Base-by-base conservation (phyloP, 2,888 invertebrate species). In the Acronicta aceris region DNA sequence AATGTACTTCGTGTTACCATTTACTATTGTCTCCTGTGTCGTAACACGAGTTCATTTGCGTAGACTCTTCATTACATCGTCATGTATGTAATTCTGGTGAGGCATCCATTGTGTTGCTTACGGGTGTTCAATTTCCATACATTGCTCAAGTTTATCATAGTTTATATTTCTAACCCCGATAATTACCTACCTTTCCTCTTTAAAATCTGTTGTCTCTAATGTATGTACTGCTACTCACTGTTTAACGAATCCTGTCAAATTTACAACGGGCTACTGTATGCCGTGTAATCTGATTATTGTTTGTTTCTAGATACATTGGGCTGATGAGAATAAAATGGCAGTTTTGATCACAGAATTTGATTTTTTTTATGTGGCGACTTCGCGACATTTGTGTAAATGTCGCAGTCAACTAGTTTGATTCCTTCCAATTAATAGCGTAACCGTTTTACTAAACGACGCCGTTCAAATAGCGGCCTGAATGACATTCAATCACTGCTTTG, bases 301-400 rank as follows among this genome's bases (percentile, higher is more conserved):
- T 75, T 78, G 71, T 59, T 72, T 77, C 52, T 59, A 73, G 66
- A 57, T 65, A 71, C 52, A 73, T 74, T 78, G 65, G 74, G 74
- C 72, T 77, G 79, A 77, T 60, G 62, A 67, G 54, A 79, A 84
- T 82, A 76, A 85, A 85, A 81, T 71, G 67, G 71, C 79, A 75
- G 76, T 82, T 83, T 76, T 76, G 80, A 83, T 81, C 78, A 78
- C 79, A 78, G 47, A 65, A 40, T 16, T 56, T 65, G 45, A 54
- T 56, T 78, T 79, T 72, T 73, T 78, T 72, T 59, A 53, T 55
- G 59, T 40, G 59, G 57, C 17, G 50, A 53, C n/a, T 40, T 21
- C 25, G 36, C 49, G 36, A 10, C 4, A 12, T 5, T 56, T 36
- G 36, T 13, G 2, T 33, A 33, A 33, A 33, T 10, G 7, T 21